A percentile compares a stretch with the other conserved stretches of the same genome.
Evolutionary conservation across 2,888 invertebrate species (phyloP).

Genomic region (Lycaena phlaeas): DNA sequence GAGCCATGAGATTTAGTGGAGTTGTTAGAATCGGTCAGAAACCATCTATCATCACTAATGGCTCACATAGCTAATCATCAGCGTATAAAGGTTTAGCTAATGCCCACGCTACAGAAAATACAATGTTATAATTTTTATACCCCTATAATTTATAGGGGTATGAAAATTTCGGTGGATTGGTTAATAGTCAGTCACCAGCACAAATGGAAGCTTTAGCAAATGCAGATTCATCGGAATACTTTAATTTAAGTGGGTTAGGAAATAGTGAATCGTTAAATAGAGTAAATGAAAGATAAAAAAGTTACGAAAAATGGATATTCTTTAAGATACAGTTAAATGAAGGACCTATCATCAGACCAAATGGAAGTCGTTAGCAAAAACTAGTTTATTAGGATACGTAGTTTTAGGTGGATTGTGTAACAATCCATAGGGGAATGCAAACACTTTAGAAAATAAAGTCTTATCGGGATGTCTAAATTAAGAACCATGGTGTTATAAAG

Average conservation of each 20-base stretch:
- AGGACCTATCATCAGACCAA: conserved; percentile 10
- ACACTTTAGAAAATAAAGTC: conserved; percentile 12
- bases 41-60: no score
- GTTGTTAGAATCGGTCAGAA: no score
- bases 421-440: conserved; percentile 9
- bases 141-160: conserved; percentile 8
- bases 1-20: no score
- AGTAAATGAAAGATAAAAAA: no score
- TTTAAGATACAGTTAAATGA: no score
- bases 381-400: conserved; percentile 9
- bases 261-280: background rate
- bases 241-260: conserved; percentile 5
- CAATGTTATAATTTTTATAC: no score
- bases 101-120: background rate
- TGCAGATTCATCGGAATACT: conserved; percentile 12
- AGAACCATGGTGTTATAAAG: no score
- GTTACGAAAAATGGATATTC: no score
- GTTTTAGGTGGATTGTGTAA: conserved; percentile 11
- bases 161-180: conserved; percentile 10
- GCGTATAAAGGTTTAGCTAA: background rate
- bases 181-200: conserved; percentile 11
- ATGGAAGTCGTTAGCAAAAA: no score
- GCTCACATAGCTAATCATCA: no score
- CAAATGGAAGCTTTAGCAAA: conserved; percentile 18
- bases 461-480: no score